Evolutionary conservation across 2,797 vertebrate species (phyloP), one percentile per base, ranked within the genome.

Genomic region (Tolypeutes matacus): DNA sequence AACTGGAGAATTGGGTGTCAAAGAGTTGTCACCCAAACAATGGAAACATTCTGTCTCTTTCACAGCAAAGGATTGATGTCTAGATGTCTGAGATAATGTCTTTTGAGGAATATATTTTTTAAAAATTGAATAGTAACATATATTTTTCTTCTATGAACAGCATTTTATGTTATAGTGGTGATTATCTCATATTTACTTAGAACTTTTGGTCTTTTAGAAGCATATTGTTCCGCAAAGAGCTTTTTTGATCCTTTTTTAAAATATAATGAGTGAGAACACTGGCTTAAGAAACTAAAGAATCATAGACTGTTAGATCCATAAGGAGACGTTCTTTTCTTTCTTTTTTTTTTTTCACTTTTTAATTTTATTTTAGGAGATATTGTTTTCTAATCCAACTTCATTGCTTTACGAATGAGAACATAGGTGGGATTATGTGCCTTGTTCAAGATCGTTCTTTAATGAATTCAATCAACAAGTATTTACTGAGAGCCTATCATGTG

Each of bases 271-370:
- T 73, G 18, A 67, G 75, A 89, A 85, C 4, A 39, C 10, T 65
- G 18, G 5, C 58, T 73, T 69, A 70, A 49, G 81, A 75, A 85
- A 90, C 60, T 60, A 27, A 83, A 91, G 49, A 58, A 81, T 62
- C 14, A 53, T 25, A 65, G n/a, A 78, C 46, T 42, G 27, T 85
- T 76, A 88, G 34, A 70, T 7, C 1, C 42, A 36, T 31, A 75
- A 83, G 58, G 46, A 88, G 49, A 70, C 31, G 18, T 34, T 65
- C 80, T 94, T 87, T 93, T 87, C 60, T 92, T 39, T 39, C 39
- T 39, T 39, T 39, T 39, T 39, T 39, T 39, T 39, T 39, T 39
- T 39, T 39, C 7, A 39, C 39, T 39, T 39, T 39, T 39, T 39
- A 4, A 39, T 39, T 39, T 39, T 39, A 39, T 39, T 39, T 39